Conservation (phyloP, 2,113 vertebrate genomes). For the Elephantulus edwardii region DNA sequence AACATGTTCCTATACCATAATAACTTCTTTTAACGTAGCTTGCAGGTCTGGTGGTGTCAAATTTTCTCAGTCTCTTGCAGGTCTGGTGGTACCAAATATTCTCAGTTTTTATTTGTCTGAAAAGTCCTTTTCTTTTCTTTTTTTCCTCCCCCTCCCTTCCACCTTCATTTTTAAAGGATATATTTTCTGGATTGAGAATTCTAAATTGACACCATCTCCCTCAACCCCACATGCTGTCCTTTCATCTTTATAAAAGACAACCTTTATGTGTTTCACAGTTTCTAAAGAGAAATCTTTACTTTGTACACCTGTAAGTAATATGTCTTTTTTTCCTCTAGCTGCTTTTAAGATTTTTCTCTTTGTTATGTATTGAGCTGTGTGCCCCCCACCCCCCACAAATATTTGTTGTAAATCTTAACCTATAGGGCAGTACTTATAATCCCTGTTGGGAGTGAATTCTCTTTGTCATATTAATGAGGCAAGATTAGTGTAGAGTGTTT, state of each 20-base stretch:
- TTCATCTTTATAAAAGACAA: neutral
- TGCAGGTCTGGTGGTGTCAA: neutral
- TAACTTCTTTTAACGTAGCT: slow-evolving; percentile 9
- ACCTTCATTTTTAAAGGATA: slow-evolving; percentile 27
- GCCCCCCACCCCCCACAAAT: neutral
- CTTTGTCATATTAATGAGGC: neutral
- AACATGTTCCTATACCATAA: neutral
- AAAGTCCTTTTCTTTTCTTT: slow-evolving; percentile 28
- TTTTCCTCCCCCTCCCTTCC: too few relatives aligned
- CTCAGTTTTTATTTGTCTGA: slow-evolving; percentile 9
- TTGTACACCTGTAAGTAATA: neutral
- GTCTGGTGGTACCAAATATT: neutral
- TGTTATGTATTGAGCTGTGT: neutral
- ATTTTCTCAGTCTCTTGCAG: neutral
- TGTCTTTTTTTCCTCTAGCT: neutral
- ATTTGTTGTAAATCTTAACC: neutral
- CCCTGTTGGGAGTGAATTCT: neutral
- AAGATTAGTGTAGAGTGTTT: neutral
- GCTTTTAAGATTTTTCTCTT: neutral
- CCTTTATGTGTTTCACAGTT: slow-evolving; percentile 16
- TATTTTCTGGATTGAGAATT: slow-evolving; percentile 40
- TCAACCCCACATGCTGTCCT: too few relatives aligned
- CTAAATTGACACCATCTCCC: neutral
- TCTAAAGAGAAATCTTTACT: slow-evolving; percentile 28
- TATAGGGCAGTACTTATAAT: neutral